Evolutionary conservation across 2,888 invertebrate genomes (phyloP), one percentile per base, ranked within the genome.

Genomic region (Cecidostiba fungosa): DNA sequence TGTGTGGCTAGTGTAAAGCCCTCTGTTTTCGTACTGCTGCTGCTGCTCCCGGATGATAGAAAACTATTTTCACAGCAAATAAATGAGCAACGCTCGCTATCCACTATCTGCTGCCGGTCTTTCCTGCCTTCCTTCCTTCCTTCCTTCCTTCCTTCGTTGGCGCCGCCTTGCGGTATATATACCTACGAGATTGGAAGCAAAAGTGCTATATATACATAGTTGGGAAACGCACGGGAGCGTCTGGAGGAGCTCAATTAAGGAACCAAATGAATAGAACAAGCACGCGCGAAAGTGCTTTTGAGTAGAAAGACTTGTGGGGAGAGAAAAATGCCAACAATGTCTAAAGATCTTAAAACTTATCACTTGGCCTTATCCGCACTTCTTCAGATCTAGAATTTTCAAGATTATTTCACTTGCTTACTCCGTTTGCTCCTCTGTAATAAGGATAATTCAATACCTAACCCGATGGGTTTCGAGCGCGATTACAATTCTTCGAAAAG

Each of bases 211-310:
- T 14, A 3, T 23, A 23, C 12, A 62, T 26, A 23, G 84, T 83
- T 84, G 59, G 82, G 77, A 77, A 73, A 77, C 36, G 87, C 86
- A 87, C 80, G 74, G 74, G 81, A 79, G 59, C 79, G 87, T 88
- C 87, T 77, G 85, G 84, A 89, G 90, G 89, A 88, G 88, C 89
- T 89, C 88, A 90, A 90, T 90, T 90, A 90, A 90, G 89, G 82
- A 85, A 86, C 87, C 88, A 89, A 90, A 90, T 88, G 87, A 87
- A 82, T 77, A 77, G 81, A 72, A 59, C 66, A 29, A 76, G 70
- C 80, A 54, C 66, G 80, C 70, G 80, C 59, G 54, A 76, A 84
- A 74, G 66, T 74, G 36, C 70, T 77, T 43, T 19, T 50, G 50
- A 26, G 43, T 29, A 43, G 43, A 43, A 43, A 43, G 43, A 43